Evolutionary conservation across 2,888 invertebrate genomes (phyloP).

Genomic region (Folsomia manolachei): DNA sequence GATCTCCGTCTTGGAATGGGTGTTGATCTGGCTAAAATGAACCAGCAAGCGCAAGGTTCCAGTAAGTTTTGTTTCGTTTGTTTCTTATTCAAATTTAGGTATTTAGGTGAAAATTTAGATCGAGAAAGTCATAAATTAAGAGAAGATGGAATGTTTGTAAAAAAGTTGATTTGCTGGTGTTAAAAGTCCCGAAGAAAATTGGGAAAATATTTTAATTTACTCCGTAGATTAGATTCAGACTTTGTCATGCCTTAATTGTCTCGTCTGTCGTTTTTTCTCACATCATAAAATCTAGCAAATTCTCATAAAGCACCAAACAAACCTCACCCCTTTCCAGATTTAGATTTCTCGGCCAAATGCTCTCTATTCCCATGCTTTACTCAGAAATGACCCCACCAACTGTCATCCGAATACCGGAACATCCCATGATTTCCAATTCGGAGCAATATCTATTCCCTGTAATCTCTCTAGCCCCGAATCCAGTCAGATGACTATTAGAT

Average conservation of each 20-base stretch:
- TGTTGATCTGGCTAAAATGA: slow-evolving; percentile 42
- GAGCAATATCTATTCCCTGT: too few relatives aligned
- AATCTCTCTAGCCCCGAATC: neutral
- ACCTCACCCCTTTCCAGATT: neutral
- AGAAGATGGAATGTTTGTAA: too few relatives aligned
- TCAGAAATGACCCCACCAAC: slow-evolving; percentile 18
- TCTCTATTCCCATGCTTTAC: neutral
- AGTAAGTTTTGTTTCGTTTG: slow-evolving; percentile 40
- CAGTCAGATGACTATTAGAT: neutral
- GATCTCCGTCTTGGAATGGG: slow-evolving; percentile 45
- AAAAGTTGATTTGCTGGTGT: too few relatives aligned
- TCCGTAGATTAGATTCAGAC: too few relatives aligned
- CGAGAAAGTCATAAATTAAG: too few relatives aligned
- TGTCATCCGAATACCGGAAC: slow-evolving; percentile 42
- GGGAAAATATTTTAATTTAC: too few relatives aligned
- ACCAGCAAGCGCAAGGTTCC: slow-evolving; percentile 41
- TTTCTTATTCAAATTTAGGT: neutral
- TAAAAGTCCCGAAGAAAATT: too few relatives aligned
- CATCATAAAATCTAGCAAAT: neutral
- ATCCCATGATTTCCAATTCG: slow-evolving; percentile 1
- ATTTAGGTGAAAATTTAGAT: too few relatives aligned
- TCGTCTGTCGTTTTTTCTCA: neutral
- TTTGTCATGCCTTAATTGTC: neutral
- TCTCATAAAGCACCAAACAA: neutral
- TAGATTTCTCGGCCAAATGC: neutral